Evolutionary conservation across 2,113 vertebrate species (phyloP), one percentile per base, ranked within the genome.

Genomic region (Xerus inauris): DNA sequence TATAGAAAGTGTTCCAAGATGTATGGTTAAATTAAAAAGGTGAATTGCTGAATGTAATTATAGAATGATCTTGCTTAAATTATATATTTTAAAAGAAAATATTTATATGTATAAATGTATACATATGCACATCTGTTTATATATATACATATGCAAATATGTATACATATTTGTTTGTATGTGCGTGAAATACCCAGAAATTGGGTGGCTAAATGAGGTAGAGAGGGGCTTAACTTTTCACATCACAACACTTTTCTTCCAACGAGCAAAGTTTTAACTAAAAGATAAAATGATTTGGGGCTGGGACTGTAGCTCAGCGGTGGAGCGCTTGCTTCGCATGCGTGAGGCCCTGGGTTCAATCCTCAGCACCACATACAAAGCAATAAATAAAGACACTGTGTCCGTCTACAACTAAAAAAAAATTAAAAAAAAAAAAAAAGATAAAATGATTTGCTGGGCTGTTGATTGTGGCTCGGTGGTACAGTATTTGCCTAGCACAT

Each of bases 191-290:
- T 22, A 65, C 19, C 24, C 30, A 87, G 45, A 91, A 91, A 87
- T 24, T 81, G 13, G 12, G 35, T 65, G n/a, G 28, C 9, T 14
- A 20, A 47, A 67, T 0, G 5, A 17, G 62, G n/a, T 76, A 96
- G 30, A 94, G 19, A 57, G 30, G 11, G 6, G 3, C 40, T 38
- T 95, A 77, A 76, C 32, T 87, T 69, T 86, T 83, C 28, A 72
- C 35, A 86, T 65, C 75, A 35, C 38, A 57, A 76, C 5, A 57
- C 26, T 49, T 87, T 80, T 83, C n/a, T 30, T n/a, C 54, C 22
- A 91, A 40, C 6, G 17, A 90, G 22, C 28, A 42, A 80, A 75
- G 11, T 89, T 96, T 94, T 93, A 91, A 87, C 82, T 24, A 80
- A 59, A 88, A 80, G 67, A 11, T 28, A 62, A 62, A 84, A 81